These are phyloP conservation scores for Meiosimyza decipiens DNA, from an alignment of 2,888 invertebrate genomes.

Conservation along the genomic window DNA sequence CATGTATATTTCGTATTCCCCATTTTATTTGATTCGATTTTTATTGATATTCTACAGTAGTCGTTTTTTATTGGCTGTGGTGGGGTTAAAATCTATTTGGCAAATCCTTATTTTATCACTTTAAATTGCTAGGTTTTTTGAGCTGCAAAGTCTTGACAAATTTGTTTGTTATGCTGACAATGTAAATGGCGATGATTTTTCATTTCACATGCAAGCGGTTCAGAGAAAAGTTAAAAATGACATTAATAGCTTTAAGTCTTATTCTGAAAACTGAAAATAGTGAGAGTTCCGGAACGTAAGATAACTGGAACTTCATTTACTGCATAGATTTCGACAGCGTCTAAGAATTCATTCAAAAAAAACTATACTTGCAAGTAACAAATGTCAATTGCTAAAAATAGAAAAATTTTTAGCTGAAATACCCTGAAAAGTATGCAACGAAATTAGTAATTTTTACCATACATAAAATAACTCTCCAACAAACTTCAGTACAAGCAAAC, in stretches of 20 bases:
- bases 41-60: constrained; percentile 5
- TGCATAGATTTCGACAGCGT: no score
- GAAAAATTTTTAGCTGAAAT: neutral
- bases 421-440: neutral
- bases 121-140: constrained; percentile 35
- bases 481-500: constrained; percentile 5
- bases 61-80: constrained; percentile 24
- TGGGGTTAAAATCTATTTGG: constrained; percentile 39
- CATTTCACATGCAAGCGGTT: no score
- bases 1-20: neutral
- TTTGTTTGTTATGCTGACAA: constrained; percentile 26
- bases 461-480: neutral
- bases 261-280: no score
- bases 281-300: no score
- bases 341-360: no score
- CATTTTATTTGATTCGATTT: constrained; percentile 1
- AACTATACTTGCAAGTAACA: no score
- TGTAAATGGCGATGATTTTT: neutral
- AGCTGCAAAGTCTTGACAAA: constrained; percentile 40
- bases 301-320: no score
- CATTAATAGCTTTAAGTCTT: no score
- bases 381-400: no score
- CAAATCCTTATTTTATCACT: constrained; percentile 44
- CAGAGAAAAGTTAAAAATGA: no score
- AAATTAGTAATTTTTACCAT: neutral